A percentile compares a stretch with the other conserved stretches of the same genome.
Evolutionary conservation across 2,113 vertebrate genomes (phyloP).

Genomic region (Callithrix jacchus): DNA sequence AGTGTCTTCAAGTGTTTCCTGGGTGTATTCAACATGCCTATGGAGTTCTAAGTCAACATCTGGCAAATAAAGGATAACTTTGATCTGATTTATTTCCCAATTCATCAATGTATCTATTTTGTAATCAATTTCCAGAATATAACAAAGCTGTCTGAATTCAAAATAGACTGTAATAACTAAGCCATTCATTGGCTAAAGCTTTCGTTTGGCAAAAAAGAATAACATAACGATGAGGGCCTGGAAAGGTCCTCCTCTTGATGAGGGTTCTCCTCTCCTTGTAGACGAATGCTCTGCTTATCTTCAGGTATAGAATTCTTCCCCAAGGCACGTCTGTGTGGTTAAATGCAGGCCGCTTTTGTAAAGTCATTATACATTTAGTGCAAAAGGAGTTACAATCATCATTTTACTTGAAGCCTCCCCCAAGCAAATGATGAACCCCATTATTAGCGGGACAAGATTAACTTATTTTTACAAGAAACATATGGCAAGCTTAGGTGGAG

Average conservation of each 20-base stretch:
- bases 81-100: not conserved
- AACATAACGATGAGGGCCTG: not conserved
- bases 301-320: not conserved
- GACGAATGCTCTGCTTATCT: not conserved
- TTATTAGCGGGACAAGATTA: not conserved
- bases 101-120: not conserved
- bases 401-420: not conserved
- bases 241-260: not conserved
- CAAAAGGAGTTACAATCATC: not conserved
- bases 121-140: conserved; percentile 3
- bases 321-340: not conserved
- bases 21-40: not conserved
- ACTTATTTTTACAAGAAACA: conserved; percentile 6
- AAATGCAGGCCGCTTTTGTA: not conserved
- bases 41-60: not conserved
- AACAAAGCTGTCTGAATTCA: not conserved
- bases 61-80: not conserved
- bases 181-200: not conserved
- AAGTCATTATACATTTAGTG: not conserved
- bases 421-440: not conserved
- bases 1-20: not conserved
- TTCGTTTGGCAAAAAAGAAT: not conserved
- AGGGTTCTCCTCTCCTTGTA: not conserved
- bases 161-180: not conserved
- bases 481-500: not conserved